Conservation (phyloP, 2,113 vertebrate genomes). For the Apistogramma diplotaenia region DNA sequence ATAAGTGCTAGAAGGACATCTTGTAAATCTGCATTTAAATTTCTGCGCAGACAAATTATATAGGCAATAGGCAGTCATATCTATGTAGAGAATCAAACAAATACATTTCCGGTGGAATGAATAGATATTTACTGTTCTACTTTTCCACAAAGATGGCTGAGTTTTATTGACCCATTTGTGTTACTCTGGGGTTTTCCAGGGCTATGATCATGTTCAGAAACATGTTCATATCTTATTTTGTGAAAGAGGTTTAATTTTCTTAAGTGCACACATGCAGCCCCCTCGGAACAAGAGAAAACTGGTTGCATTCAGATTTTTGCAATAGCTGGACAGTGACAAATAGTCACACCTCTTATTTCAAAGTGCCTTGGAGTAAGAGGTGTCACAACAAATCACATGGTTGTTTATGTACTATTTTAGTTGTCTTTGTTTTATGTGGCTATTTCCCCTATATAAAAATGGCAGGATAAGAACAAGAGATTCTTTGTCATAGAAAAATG, state of each 20-base stretch:
- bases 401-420: background rate
- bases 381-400: no score
- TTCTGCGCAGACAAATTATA: no score
- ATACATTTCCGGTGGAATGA: background rate
- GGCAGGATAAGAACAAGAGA: background rate
- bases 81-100: background rate
- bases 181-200: constrained; percentile 6
- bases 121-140: background rate
- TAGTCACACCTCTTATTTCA: background rate
- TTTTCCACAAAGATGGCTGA: background rate
- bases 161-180: background rate
- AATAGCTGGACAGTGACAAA: background rate
- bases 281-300: background rate
- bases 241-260: background rate
- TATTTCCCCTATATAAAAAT: background rate
- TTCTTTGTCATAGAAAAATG: background rate
- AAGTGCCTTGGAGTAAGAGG: background rate
- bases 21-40: no score
- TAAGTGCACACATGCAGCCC: background rate
- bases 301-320: background rate
- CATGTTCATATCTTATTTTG: background rate
- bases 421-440: background rate
- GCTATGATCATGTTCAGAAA: background rate
- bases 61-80: background rate
- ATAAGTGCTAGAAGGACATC: no score